Percentiles rank a stretch among this genome's conserved stretches.
phyloP scores from a whole-genome alignment of 2,113 vertebrate species.

The Micronycteris hirsuta region DNA sequence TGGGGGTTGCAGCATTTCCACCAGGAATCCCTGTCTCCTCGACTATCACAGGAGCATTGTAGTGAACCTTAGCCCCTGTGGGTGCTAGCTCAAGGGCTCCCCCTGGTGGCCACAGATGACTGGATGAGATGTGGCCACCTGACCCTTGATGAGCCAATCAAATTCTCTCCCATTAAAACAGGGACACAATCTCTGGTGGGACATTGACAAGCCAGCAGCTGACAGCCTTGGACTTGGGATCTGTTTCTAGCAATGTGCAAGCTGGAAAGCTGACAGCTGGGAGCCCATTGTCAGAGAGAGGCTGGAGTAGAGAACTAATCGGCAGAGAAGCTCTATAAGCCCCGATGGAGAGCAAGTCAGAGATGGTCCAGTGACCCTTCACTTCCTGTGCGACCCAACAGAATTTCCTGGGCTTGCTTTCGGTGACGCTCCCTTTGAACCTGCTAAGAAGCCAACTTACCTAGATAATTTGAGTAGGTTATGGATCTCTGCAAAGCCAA shows the following conservation, averaged over 20 bases:
- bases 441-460: background rate
- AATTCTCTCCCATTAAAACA: background rate
- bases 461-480: background rate
- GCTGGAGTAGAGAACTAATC: background rate
- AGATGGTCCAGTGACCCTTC: too few species aligned
- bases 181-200: background rate
- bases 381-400: background rate
- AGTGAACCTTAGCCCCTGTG: background rate
- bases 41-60: too few species aligned
- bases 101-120: background rate
- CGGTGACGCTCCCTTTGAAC: background rate
- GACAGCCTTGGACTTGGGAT: too few species aligned
- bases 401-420: background rate
- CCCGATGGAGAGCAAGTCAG: background rate
- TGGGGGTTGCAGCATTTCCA: background rate
- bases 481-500: background rate
- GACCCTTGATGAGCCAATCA: background rate
- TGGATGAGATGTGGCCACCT: background rate
- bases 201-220: background rate
- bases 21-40: background rate
- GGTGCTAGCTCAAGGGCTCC: background rate
- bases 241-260: background rate
- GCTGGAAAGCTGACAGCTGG: background rate
- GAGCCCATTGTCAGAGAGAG: background rate
- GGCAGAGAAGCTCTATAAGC: background rate